Conservation (phyloP, 2,888 invertebrate species). For the Punctoribates punctum region DNA sequence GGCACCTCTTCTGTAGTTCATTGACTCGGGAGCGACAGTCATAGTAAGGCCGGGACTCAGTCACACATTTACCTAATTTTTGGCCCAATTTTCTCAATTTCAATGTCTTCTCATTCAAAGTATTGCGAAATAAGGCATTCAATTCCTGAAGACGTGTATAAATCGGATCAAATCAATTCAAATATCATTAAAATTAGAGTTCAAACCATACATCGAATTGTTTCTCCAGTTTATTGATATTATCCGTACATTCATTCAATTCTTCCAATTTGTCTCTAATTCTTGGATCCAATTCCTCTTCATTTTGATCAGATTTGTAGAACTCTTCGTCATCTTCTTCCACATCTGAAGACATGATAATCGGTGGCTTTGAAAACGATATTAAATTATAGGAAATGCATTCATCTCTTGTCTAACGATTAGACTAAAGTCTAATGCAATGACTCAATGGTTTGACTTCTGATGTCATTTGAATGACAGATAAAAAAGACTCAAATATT, state of each 20-base stretch:
- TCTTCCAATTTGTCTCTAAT: constrained; percentile 43
- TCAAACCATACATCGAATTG: constrained; percentile 40
- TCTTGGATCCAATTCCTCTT: constrained; percentile 41
- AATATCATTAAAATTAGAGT: background rate
- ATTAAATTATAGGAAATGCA: background rate
- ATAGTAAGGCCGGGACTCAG: constrained; percentile 42
- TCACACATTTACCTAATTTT: constrained; percentile 37
- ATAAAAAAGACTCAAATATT: too few relatives aligned
- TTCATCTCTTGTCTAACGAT: background rate
- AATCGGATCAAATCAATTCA: background rate
- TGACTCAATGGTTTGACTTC: background rate
- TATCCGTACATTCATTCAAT: constrained; percentile 42
- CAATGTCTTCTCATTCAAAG: constrained; percentile 36
- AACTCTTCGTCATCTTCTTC: background rate
- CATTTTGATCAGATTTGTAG: background rate
- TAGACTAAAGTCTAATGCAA: background rate
- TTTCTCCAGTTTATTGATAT: constrained; percentile 43
- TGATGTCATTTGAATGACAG: constrained; percentile 3
- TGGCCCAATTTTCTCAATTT: constrained; percentile 26
- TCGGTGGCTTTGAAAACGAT: background rate
- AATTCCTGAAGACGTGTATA: background rate
- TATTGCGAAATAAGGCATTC: constrained; percentile 24
- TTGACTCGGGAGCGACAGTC: constrained; percentile 33
- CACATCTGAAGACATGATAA: background rate
- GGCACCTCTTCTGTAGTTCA: constrained; percentile 40